phyloP scores from a whole-genome alignment of 2,888 invertebrate genomes.

The Fragum sueziense region DNA sequence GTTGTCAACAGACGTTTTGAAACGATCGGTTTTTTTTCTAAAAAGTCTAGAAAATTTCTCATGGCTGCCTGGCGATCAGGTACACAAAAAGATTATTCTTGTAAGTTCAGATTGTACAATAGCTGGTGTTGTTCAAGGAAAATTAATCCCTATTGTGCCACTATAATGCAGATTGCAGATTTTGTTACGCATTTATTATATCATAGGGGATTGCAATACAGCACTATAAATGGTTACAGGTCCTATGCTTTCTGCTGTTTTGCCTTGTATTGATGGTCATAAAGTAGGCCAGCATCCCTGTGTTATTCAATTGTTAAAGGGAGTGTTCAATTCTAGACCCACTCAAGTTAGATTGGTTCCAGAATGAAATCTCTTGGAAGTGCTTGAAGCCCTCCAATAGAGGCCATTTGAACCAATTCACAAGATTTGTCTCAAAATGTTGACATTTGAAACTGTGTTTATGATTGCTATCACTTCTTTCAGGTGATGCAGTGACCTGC shows the following conservation, averaged over 20 bases:
- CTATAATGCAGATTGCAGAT: constrained; percentile 40
- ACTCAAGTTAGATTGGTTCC: constrained; percentile 31
- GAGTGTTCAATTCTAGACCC: constrained; percentile 51
- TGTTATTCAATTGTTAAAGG: constrained; percentile 43
- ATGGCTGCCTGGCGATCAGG: constrained; percentile 41
- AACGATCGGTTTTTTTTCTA: constrained; percentile 35
- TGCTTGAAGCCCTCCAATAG: constrained; percentile 27
- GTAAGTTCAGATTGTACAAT: constrained; percentile 42
- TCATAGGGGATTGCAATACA: constrained; percentile 32
- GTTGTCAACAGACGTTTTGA: constrained; percentile 17
- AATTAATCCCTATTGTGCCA: constrained; percentile 40
- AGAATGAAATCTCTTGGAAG: constrained; percentile 49
- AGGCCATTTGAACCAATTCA: constrained; percentile 50
- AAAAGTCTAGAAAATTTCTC: constrained; percentile 37
- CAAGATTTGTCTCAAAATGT: constrained; percentile 24
- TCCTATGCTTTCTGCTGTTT: constrained; percentile 45
- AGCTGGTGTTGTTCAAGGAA: too few species aligned
- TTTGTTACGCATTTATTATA: constrained; percentile 35
- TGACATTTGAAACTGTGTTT: constrained; percentile 41
- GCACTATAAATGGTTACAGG: constrained; percentile 47
- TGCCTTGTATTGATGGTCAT: constrained; percentile 30
- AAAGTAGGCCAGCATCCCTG: constrained; percentile 43
- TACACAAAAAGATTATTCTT: constrained; percentile 34
- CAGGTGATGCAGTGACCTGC: constrained; percentile 27
- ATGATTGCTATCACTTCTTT: constrained; percentile 37